phyloP scores from a whole-genome alignment of 1,140 invertebrate species.

The Caenorhabditis briggsae region DNA sequence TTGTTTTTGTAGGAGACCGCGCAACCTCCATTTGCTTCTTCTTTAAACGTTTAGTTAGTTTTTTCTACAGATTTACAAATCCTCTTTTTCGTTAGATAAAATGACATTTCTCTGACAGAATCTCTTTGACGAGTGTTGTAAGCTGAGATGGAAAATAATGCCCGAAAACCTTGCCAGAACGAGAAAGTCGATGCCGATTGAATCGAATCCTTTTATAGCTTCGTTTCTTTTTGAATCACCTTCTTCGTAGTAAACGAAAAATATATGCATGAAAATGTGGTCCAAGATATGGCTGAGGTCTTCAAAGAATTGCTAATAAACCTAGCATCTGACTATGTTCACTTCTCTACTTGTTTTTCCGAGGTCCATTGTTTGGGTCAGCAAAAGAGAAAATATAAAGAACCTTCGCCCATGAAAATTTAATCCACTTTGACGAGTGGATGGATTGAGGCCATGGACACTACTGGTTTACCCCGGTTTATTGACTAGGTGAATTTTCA shows the following conservation, averaged over 20 bases:
- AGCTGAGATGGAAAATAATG: no score
- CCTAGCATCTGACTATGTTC: not conserved
- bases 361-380: no score
- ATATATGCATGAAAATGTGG: conserved; percentile 37
- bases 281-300: not conserved
- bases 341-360: not conserved
- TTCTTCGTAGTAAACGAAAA: not conserved
- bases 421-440: conserved; percentile 49
- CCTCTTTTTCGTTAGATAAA: no score
- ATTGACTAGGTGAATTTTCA: conserved; percentile 31
- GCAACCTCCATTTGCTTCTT: no score
- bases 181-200: no score
- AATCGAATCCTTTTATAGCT: not conserved
- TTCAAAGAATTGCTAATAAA: conserved; percentile 36
- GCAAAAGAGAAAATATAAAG: not conserved
- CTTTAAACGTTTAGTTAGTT: no score
- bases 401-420: conserved; percentile 22
- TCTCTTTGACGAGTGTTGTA: no score
- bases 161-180: no score
- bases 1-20: no score
- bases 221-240: conserved; percentile 20
- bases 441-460: conserved; percentile 36
- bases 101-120: no score
- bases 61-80: no score
- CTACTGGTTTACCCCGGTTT: not conserved